Conservation (phyloP, 2,113 vertebrate genomes). For the Ptyas mucosa region DNA sequence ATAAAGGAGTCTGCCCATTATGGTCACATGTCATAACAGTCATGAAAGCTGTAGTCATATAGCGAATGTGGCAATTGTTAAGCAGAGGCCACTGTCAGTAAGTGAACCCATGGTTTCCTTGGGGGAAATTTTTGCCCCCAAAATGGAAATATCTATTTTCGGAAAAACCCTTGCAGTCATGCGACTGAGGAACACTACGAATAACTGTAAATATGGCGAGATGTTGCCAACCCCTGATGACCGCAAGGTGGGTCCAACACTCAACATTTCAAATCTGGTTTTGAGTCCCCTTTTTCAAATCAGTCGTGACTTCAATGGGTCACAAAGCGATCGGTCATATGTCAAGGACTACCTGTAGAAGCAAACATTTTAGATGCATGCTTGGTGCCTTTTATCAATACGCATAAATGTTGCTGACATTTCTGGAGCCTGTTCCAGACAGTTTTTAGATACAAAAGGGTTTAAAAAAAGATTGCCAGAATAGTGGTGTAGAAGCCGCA, state of each 20-base stretch:
- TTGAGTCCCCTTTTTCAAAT: neutral
- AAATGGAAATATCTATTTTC: neutral
- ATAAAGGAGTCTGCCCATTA: neutral
- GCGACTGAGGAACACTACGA: neutral
- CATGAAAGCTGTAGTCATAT: neutral
- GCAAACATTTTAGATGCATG: slow-evolving; percentile 29
- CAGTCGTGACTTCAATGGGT: neutral
- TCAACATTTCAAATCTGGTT: neutral
- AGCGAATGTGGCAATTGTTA: neutral
- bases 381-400: neutral
- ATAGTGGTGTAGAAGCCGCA: neutral
- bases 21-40: neutral
- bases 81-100: neutral
- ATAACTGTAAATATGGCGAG: neutral
- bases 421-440: neutral
- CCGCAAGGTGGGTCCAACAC: neutral
- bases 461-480: neutral
- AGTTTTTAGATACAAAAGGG: neutral
- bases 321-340: neutral
- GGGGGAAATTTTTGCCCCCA: neutral
- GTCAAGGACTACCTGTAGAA: neutral
- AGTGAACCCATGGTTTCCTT: neutral
- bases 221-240: neutral
- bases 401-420: neutral
- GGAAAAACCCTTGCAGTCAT: neutral